Evolutionary conservation across 2,888 invertebrate genomes (phyloP).

Genomic region (Colostygia pectinataria): DNA sequence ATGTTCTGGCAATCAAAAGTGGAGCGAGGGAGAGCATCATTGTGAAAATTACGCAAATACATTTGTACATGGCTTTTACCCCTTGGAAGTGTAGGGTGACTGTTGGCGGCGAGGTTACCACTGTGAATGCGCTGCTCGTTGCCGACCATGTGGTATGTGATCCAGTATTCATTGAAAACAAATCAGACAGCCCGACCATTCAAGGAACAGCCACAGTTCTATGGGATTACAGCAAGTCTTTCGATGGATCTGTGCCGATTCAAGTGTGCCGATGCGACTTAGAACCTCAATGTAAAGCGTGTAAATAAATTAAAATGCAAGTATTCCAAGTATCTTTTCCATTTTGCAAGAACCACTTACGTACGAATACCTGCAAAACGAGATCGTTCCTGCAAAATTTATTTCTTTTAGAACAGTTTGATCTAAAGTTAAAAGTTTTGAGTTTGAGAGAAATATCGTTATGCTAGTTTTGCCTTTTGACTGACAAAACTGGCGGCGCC

Average conservation of each 20-base stretch:
- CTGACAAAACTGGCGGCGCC: conserved; percentile 25
- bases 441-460: conserved; percentile 39
- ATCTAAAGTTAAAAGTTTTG: conserved; percentile 40
- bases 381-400: conserved; percentile 24
- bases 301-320: conserved; percentile 36
- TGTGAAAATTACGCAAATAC: conserved; percentile 66
- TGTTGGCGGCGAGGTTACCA: conserved; percentile 43
- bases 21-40: conserved; percentile 51
- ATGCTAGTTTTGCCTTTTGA: conserved; percentile 34
- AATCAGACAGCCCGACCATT: conserved; percentile 45
- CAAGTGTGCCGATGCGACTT: conserved; percentile 63
- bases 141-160: conserved; percentile 61
- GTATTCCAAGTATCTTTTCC: conserved; percentile 3
- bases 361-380: conserved; percentile 12
- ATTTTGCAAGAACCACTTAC: conserved; percentile 10
- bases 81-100: conserved; percentile 63
- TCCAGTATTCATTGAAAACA: conserved; percentile 52
- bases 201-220: conserved; percentile 56
- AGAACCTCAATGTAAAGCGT: conserved; percentile 52
- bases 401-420: conserved; percentile 36
- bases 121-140: conserved; percentile 50
- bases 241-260: conserved; percentile 58
- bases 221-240: conserved; percentile 62
- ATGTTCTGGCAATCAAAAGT: conserved; percentile 50
- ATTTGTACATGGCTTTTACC: conserved; percentile 70